Evolutionary conservation across 2,797 vertebrate species (phyloP).

Genomic region (Ciconia nigra): DNA sequence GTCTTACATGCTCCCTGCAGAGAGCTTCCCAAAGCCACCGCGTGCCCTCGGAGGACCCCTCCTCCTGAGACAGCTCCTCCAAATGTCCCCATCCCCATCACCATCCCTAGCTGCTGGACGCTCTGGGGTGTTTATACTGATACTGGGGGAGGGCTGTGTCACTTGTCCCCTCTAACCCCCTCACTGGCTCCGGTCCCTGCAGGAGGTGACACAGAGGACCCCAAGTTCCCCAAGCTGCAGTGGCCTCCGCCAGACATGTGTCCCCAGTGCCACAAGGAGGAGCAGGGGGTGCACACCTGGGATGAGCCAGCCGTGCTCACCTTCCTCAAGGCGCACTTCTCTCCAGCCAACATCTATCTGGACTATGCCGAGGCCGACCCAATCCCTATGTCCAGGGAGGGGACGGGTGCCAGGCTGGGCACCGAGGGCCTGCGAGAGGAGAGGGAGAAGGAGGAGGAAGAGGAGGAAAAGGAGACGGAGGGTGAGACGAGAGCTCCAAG

Average conservation of each 20-base stretch:
- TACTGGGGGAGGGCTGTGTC: background rate
- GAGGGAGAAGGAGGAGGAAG: background rate
- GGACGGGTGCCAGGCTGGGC: background rate
- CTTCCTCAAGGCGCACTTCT: constrained; percentile 84
- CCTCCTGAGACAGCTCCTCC: background rate
- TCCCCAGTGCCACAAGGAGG: constrained; percentile 78
- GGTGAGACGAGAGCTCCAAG: background rate
- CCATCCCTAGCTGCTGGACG: background rate
- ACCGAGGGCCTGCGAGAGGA: background rate
- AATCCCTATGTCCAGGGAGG: constrained; percentile 18
- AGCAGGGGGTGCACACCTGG: constrained; percentile 79
- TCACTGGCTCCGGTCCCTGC: background rate
- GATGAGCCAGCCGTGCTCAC: constrained; percentile 57
- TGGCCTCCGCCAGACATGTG: constrained; percentile 87
- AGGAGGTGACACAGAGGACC: constrained; percentile 88
- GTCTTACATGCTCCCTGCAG: background rate
- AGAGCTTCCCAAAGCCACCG: background rate
- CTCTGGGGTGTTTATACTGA: rapidly evolving
- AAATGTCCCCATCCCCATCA: background rate
- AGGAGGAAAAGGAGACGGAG: background rate
- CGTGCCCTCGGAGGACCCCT: background rate
- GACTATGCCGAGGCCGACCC: constrained; percentile 68
- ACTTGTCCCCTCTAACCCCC: background rate
- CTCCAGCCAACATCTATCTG: constrained; percentile 68
- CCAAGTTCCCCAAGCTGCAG: constrained; percentile 90